Conservation (phyloP, 2,797 vertebrate species). For the Sarcophilus harrisii region DNA sequence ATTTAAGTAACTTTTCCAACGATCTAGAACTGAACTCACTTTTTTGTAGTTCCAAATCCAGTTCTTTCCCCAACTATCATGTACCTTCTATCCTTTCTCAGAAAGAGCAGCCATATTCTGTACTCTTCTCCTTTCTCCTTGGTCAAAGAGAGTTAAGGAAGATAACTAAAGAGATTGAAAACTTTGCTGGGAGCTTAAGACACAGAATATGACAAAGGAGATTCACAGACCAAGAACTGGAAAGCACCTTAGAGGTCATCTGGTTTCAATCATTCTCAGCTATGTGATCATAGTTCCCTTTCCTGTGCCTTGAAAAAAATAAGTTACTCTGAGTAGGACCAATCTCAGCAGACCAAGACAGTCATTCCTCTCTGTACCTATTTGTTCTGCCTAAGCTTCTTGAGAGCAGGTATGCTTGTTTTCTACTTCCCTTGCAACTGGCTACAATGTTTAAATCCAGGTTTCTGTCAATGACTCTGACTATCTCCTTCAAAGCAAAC, state of each 20-base stretch:
- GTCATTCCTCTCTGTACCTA: conserved; percentile 41
- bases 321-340: neutral
- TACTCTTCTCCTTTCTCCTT: neutral
- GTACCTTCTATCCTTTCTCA: neutral
- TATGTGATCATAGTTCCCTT: neutral
- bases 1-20: neutral
- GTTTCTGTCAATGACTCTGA: neutral
- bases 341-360: neutral
- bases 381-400: neutral
- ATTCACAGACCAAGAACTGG: neutral
- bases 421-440: conserved; percentile 3
- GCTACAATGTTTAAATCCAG: neutral
- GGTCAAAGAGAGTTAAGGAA: conserved; percentile 2
- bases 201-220: conserved; percentile 19
- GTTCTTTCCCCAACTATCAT: neutral
- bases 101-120: neutral
- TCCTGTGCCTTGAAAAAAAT: neutral
- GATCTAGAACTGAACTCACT: neutral
- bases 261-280: neutral
- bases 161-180: conserved; percentile 17
- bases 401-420: neutral
- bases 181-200: conserved; percentile 1
- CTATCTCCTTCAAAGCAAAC: neutral
- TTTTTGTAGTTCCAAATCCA: neutral
- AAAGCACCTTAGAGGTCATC: neutral